Base-by-base conservation (phyloP, 2,797 vertebrate species). In the Paratrypauchen microcephalus region DNA sequence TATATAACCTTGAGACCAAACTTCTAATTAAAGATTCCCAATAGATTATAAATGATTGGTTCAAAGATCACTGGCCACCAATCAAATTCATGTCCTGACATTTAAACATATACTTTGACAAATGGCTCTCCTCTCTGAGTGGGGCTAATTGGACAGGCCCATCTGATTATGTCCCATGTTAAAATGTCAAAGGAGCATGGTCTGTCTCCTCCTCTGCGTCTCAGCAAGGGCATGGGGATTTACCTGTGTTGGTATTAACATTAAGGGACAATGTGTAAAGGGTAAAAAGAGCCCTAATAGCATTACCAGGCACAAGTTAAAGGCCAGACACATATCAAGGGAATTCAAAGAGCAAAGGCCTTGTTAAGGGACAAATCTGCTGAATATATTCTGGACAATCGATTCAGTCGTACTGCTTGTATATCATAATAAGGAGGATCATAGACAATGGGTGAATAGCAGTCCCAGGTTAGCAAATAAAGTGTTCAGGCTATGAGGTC, bases 161-260 rank as follows among this genome's bases (percentile, higher is more conserved):
- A 70, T 70, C 66, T 78, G 74, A 87, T 87, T 85, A 76, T 73
- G 71, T 48, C 76, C 78, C 77, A 89, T 87, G 79, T 77, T 82
- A 68, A 89, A 90, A 89, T 89, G 89, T 87, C 88, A 89, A 69
- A 77, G 72, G 73, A 73, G 41, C 69, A 59, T 59, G 69, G 61
- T 70, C 74, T 60, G 55, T 66, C 55, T 66, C 26, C 26, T 68
- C 69, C 65, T 52, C n/a, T 28, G 28, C 26, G 21, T 70, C 62
- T 54, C 67, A 80, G 60, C 19, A 72, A 75, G 78, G 74, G 30
- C 74, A 74, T 26, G 6, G 4, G 36, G 21, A 66, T 82, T 69
- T 72, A 88, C 80, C 85, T 86, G 81, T 69, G 69, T 83, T 75
- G 79, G 78, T 79, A 81, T 87, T 85, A 83, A 77, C 84, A 82